Percentiles rank a stretch among this genome's conserved stretches.
Evolutionary conservation across 2,888 invertebrate genomes (phyloP).

Genomic region (Listrodromus nycthemerus): DNA sequence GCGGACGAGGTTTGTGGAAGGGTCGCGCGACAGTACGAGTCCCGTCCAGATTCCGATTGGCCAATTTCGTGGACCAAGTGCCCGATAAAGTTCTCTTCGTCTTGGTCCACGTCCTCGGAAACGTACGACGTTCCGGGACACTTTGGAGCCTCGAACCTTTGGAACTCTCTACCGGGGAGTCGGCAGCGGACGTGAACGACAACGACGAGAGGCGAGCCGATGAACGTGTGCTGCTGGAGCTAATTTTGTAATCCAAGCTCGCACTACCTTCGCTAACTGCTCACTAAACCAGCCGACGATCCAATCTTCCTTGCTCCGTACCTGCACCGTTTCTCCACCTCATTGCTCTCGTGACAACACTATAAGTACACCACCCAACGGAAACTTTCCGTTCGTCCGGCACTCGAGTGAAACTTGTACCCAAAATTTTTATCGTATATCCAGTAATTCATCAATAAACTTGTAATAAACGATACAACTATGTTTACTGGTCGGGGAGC

Average conservation of each 20-base stretch:
- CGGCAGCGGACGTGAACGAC: slow-evolving; percentile 67
- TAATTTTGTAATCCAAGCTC: slow-evolving; percentile 82
- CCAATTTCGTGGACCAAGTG: slow-evolving; percentile 76
- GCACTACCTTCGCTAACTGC: slow-evolving; percentile 80
- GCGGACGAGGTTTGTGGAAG: slow-evolving; percentile 51
- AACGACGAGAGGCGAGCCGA: slow-evolving; percentile 70
- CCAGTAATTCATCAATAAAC: slow-evolving; percentile 42
- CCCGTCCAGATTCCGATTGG: slow-evolving; percentile 71
- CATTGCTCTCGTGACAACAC: slow-evolving; percentile 51
- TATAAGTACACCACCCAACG: slow-evolving; percentile 42
- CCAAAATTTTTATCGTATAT: slow-evolving; percentile 32
- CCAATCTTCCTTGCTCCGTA: slow-evolving; percentile 78
- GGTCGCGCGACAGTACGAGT: slow-evolving; percentile 27
- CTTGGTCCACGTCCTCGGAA: slow-evolving; percentile 73
- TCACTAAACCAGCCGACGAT: slow-evolving; percentile 80
- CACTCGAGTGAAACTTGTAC: slow-evolving; percentile 54
- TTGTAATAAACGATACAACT: slow-evolving; percentile 45
- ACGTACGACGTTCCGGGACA: slow-evolving; percentile 73
- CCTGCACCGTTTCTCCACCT: slow-evolving; percentile 3
- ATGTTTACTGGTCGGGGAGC: neutral
- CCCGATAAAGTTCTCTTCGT: slow-evolving; percentile 76
- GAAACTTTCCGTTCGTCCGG: slow-evolving; percentile 58
- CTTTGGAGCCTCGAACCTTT: slow-evolving; percentile 70
- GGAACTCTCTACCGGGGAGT: slow-evolving; percentile 67
- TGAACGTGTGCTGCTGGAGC: slow-evolving; percentile 65